Conservation (phyloP, 2,113 vertebrate species). For the Serinus canaria region DNA sequence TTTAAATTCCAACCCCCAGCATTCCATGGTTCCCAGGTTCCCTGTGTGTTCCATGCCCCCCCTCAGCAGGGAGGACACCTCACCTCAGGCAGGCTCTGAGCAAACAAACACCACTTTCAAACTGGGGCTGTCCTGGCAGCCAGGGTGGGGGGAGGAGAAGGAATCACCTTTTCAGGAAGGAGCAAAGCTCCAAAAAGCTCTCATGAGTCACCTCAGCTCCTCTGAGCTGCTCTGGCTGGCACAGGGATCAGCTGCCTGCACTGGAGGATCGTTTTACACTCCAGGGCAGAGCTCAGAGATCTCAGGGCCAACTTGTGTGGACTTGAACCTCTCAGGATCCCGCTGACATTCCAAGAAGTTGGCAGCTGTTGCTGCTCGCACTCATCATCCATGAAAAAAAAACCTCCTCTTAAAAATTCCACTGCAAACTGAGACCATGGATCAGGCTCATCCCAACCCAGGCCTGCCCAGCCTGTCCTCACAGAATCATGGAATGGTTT, state of each 20-base stretch:
- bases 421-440: slow-evolving; percentile 20
- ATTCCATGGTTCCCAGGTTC: not conserved
- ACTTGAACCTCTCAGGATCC: slow-evolving; percentile 41
- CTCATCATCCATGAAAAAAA: not conserved
- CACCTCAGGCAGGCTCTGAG: not conserved
- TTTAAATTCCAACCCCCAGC: not conserved
- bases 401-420: not conserved
- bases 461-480: not conserved
- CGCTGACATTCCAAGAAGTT: slow-evolving; percentile 39
- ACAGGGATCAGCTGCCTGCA: not conserved
- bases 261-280: slow-evolving; percentile 42
- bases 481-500: not conserved
- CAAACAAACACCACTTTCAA: not conserved
- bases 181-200: not conserved
- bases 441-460: not conserved
- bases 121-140: not conserved
- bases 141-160: not conserved
- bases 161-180: not conserved
- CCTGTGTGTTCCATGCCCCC: rapidly evolving
- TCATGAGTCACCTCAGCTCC: not conserved
- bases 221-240: slow-evolving; percentile 19
- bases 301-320: slow-evolving; percentile 19
- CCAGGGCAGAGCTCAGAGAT: slow-evolving; percentile 1
- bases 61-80: rapidly evolving
- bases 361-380: slow-evolving; percentile 61